Conservation (phyloP, 1,140 invertebrate genomes). For the Plectrocnemia conspersa region DNA sequence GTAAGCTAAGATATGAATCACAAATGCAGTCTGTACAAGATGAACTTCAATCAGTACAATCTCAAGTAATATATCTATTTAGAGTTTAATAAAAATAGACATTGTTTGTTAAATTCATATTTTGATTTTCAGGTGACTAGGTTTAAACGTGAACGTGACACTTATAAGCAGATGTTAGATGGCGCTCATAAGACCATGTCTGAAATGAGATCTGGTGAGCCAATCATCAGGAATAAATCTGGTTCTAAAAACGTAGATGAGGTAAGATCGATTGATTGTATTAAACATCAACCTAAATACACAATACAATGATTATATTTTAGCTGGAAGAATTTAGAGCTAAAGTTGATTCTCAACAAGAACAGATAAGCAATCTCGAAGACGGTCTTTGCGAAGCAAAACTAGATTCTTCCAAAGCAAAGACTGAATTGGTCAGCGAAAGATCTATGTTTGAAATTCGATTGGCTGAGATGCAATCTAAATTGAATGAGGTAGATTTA, state of each 20-base stretch:
- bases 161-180: slow-evolving; percentile 87
- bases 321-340: slow-evolving; percentile 55
- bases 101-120: not conserved
- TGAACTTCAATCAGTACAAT: slow-evolving; percentile 80
- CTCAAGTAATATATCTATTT: slow-evolving; percentile 58
- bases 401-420: slow-evolving; percentile 76
- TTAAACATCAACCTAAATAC: slow-evolving; percentile 11
- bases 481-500: slow-evolving; percentile 75
- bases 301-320: slow-evolving; percentile 22
- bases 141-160: slow-evolving; percentile 84
- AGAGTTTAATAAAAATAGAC: not conserved
- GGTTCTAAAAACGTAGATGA: slow-evolving; percentile 63
- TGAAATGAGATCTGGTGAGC: slow-evolving; percentile 62
- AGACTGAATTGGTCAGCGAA: slow-evolving; percentile 86
- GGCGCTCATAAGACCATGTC: slow-evolving; percentile 76
- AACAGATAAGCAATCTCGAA: slow-evolving; percentile 76
- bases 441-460: slow-evolving; percentile 83
- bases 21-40: slow-evolving; percentile 79
- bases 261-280: slow-evolving; percentile 48
- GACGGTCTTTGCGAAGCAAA: slow-evolving; percentile 82
- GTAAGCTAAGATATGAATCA: slow-evolving; percentile 84
- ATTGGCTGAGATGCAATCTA: slow-evolving; percentile 82
- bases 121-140: slow-evolving; percentile 50
- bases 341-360: slow-evolving; percentile 67
- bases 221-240: slow-evolving; percentile 42